These are phyloP conservation scores for Dioctria linearis DNA, from an alignment of 2,888 invertebrate species.

Conservation along the genomic window DNA sequence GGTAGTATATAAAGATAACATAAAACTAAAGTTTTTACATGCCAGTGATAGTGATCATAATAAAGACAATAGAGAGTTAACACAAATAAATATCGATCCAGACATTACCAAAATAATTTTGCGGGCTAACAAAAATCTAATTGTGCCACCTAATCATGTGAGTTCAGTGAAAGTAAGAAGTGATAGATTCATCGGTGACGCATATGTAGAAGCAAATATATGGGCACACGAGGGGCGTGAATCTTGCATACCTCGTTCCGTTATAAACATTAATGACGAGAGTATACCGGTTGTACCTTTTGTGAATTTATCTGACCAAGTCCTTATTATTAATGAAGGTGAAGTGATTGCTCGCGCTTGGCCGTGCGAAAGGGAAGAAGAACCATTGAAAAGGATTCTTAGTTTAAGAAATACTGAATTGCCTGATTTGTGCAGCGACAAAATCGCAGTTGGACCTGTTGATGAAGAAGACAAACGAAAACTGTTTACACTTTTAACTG, in stretches of 20 bases:
- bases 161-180: background rate
- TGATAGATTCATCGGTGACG: background rate
- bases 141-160: too few species aligned
- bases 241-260: background rate
- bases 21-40: too few species aligned
- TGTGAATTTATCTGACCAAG: too few species aligned
- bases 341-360: conserved; percentile 1
- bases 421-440: too few species aligned
- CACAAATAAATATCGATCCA: too few species aligned
- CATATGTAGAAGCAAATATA: conserved; percentile 2
- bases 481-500: background rate
- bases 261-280: background rate
- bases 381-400: too few species aligned
- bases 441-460: too few species aligned
- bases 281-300: too few species aligned
- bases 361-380: background rate
- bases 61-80: too few species aligned
- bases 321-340: conserved; percentile 5
- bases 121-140: conserved; percentile 1
- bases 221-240: background rate
- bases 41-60: too few species aligned
- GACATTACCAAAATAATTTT: background rate
- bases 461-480: background rate
- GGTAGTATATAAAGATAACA: conserved; percentile 6
- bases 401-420: too few species aligned